phyloP scores from a whole-genome alignment of 2,113 vertebrate species.

The Actenoides hombroni region DNA sequence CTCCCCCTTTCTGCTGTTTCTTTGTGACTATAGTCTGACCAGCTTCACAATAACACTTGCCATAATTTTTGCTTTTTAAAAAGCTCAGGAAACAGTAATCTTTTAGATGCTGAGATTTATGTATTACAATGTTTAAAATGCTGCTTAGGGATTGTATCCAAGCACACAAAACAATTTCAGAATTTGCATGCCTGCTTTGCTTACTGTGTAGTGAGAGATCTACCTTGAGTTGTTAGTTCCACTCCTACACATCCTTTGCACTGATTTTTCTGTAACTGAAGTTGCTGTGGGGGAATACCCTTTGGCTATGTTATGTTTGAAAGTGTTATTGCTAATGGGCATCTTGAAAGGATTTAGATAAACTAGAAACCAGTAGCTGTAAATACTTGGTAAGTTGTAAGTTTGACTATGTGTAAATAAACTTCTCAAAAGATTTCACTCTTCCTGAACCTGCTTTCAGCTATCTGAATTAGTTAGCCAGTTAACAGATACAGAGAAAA shows the following conservation, averaged over 20 bases:
- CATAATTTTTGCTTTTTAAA: neutral
- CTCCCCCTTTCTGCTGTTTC: constrained; percentile 27
- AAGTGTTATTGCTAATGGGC: neutral
- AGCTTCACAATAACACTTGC: neutral
- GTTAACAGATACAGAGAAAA: neutral
- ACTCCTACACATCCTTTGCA: neutral
- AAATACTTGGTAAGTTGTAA: neutral
- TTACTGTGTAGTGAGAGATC: neutral
- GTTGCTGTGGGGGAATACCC: neutral
- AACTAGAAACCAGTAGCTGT: neutral
- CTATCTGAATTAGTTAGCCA: neutral
- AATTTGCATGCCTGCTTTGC: neutral
- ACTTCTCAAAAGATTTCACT: neutral
- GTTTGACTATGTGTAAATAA: neutral
- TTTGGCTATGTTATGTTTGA: neutral
- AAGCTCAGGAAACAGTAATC: neutral
- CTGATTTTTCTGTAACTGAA: neutral
- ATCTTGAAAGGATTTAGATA: neutral
- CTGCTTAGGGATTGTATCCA: neutral
- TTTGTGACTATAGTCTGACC: neutral
- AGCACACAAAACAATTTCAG: neutral
- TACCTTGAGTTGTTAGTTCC: neutral
- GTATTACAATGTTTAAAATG: neutral
- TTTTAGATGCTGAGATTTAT: neutral
- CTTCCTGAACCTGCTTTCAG: neutral